Conservation (phyloP, 2,797 vertebrate genomes). For the Phataginus tetradactyla region DNA sequence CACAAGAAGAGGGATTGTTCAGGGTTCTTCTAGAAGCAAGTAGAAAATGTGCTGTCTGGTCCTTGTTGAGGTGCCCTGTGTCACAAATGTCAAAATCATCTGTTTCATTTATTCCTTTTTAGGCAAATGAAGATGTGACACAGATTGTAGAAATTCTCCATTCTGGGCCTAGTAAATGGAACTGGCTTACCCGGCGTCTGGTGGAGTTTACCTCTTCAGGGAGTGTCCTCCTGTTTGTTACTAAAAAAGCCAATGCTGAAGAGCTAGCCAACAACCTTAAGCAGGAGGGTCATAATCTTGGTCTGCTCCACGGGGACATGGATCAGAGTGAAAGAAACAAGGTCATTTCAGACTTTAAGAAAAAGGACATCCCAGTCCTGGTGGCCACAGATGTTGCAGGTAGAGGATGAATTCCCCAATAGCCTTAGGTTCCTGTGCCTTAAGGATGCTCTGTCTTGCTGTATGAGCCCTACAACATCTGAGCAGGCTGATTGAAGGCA, state of each 20-base stretch:
- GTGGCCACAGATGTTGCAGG: slow-evolving; percentile 99
- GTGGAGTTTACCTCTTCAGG: slow-evolving; percentile 98
- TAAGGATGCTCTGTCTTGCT: neutral
- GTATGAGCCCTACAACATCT: neutral
- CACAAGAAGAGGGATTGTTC: neutral
- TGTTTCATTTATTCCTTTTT: slow-evolving; percentile 32
- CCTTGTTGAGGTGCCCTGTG: neutral
- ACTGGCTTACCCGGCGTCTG: slow-evolving; percentile 94
- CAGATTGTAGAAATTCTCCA: slow-evolving; percentile 96
- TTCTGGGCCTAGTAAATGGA: slow-evolving; percentile 94
- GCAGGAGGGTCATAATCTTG: slow-evolving; percentile 95
- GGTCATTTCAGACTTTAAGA: slow-evolving; percentile 99
- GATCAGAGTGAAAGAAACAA: slow-evolving; percentile 99
- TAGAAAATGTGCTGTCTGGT: neutral
- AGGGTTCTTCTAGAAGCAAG: neutral
- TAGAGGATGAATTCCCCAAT: slow-evolving; percentile 78
- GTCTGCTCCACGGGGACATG: slow-evolving; percentile 99
- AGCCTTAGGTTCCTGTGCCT: neutral
- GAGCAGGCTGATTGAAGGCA: neutral
- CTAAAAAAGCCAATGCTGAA: slow-evolving; percentile 97
- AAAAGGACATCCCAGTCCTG: slow-evolving; percentile 94
- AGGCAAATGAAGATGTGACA: slow-evolving; percentile 99
- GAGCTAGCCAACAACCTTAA: slow-evolving; percentile 96
- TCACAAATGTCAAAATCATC: neutral
- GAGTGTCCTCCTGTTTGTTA: slow-evolving; percentile 97